Evolutionary conservation across 2,797 vertebrate species (phyloP).

Genomic region (Eidolon dupreanum): DNA sequence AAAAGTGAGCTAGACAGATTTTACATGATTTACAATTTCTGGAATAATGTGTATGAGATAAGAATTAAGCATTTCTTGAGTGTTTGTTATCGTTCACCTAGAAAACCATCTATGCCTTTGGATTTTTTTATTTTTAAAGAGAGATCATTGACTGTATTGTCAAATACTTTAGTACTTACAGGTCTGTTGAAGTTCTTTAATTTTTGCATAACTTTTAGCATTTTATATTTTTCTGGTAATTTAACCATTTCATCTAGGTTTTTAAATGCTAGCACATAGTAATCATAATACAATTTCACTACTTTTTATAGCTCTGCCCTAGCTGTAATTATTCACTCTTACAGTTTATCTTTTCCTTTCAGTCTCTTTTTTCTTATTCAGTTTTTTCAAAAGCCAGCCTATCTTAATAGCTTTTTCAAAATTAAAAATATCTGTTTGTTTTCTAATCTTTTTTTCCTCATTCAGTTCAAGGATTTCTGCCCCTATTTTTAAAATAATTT

Average conservation of each 20-base stretch:
- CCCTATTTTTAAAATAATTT: background rate
- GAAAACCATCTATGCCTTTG: background rate
- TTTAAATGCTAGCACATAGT: background rate
- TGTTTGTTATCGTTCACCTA: background rate
- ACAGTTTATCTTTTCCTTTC: background rate
- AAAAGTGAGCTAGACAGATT: background rate
- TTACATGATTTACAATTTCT: background rate
- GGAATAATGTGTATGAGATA: background rate
- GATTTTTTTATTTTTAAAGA: background rate
- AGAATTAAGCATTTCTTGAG: background rate
- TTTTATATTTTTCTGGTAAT: background rate
- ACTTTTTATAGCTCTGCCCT: background rate
- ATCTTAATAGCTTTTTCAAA: background rate
- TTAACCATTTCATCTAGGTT: background rate
- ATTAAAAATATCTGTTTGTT: background rate
- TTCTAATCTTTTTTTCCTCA: background rate
- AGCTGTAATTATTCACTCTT: background rate
- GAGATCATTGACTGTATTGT: background rate
- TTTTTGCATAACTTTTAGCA: background rate
- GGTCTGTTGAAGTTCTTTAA: background rate
- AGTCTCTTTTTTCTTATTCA: background rate
- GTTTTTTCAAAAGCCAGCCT: background rate
- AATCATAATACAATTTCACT: background rate
- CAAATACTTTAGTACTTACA: background rate
- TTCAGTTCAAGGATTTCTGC: background rate